Base-by-base conservation (phyloP, 2,797 vertebrate species). In the Danio choprae region DNA sequence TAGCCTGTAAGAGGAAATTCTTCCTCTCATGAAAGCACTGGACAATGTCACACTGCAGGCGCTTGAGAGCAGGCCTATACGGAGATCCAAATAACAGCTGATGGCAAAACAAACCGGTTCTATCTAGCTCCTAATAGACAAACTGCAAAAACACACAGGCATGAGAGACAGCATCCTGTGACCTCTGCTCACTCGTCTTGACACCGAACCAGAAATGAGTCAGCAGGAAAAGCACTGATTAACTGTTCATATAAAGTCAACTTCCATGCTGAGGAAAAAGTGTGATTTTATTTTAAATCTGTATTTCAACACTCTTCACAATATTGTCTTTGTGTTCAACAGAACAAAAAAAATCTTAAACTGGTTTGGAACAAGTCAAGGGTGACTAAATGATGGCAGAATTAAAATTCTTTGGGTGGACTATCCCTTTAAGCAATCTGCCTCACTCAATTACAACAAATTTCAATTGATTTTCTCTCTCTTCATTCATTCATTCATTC, bases 1-100 rank as follows among this genome's bases (percentile, higher is more conserved):
- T 87, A 90, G 85, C 67, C 85, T 87, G 80, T 83, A 84, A 83
- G 84, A 94, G 92, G 93, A 94, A 94, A 92, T 91, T 90, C 91
- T 90, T 92, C 88, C 87, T 78, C 65, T 84, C 81, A 87, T 89
- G 79, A 92, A 92, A 91, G 86, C 86, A 76, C 56, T 36, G 86
- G 81, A 75, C 86, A 88, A 85, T 87, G 79, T 85, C 78, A 79
- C 69, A 75, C 74, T 16, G 38, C 38, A 79, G 76, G 70, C 38
- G 82, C 80, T 7, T 76, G 85, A 74, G 56, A 83, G 81, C 55
- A 84, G 29, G 29, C 29, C 29, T 85, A 18, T 82, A 67, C 43
- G 70, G 4, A 75, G 79, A 74, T 53, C 46, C 53, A 29, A 68
- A 83, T 87, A 90, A 90, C 90, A 88, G 87, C 87, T 83, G 60